Conservation (phyloP, 1,140 invertebrate genomes). For the Phocides pigmalion region DNA sequence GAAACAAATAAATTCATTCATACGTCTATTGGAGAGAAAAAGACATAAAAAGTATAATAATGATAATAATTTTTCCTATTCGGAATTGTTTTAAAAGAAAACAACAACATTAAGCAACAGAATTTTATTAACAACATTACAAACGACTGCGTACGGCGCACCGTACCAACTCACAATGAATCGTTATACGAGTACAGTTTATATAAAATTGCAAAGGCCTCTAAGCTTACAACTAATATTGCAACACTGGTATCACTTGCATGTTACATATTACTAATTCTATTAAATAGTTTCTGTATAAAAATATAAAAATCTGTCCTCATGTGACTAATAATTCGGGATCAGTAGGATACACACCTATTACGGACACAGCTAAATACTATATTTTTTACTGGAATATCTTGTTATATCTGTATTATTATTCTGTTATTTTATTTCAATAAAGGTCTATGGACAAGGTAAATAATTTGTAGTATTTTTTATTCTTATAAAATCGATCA, state of each 20-base stretch:
- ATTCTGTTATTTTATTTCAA: no score
- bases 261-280: constrained; percentile 46
- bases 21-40: no score
- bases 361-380: no score
- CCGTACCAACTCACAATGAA: constrained; percentile 10
- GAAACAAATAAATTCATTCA: no score
- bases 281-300: constrained; percentile 45
- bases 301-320: constrained; percentile 38
- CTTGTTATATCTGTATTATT: no score
- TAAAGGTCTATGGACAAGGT: no score
- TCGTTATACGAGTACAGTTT: constrained; percentile 27
- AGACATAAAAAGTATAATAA: no score
- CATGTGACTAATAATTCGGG: background rate
- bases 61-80: no score
- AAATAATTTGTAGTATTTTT: no score
- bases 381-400: no score
- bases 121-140: constrained; percentile 69
- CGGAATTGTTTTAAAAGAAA: constrained; percentile 25
- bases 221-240: constrained; percentile 76
- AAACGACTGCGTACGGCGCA: constrained; percentile 42
- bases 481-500: no score
- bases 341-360: constrained; percentile 2
- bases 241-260: constrained; percentile 79
- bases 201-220: constrained; percentile 47
- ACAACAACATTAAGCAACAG: constrained; percentile 61